Conservation (phyloP, 2,113 vertebrate species). For the Oncorhynchus masou region DNA sequence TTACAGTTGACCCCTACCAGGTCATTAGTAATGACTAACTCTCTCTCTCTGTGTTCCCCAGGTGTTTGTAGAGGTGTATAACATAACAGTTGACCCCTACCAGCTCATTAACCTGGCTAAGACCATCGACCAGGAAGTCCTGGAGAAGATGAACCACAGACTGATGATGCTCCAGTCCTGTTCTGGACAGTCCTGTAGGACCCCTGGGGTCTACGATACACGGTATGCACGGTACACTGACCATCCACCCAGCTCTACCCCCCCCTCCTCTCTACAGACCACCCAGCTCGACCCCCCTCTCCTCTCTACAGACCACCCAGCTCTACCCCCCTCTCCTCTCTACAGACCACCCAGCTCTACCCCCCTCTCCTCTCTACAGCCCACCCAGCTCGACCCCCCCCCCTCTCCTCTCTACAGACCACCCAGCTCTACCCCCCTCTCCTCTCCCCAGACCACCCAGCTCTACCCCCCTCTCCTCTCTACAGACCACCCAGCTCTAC, state of each 20-base stretch:
- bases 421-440: no score
- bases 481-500: no score
- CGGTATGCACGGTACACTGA: conserved; percentile 56
- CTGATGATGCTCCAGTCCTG: conserved; percentile 99
- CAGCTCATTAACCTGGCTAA: conserved; percentile 94
- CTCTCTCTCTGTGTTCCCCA: no score
- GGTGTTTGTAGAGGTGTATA: conserved; percentile 95
- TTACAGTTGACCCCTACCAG: no score
- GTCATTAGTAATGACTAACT: no score
- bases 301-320: not conserved
- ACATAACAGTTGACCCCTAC: conserved; percentile 90
- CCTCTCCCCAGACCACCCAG: no score
- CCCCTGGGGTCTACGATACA: conserved; percentile 85
- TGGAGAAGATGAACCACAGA: conserved; percentile 97
- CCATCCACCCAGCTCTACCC: not conserved
- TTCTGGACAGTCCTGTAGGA: conserved; percentile 83
- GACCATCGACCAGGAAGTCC: conserved; percentile 91
- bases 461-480: no score
- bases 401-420: no score
- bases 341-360: no score
- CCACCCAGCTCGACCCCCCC: no score
- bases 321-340: not conserved
- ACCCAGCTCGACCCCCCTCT: not conserved
- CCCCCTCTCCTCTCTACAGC: no score
- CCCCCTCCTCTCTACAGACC: not conserved